Base-by-base conservation (phyloP, 2,113 vertebrate species). In the Tachysurus vachellii region DNA sequence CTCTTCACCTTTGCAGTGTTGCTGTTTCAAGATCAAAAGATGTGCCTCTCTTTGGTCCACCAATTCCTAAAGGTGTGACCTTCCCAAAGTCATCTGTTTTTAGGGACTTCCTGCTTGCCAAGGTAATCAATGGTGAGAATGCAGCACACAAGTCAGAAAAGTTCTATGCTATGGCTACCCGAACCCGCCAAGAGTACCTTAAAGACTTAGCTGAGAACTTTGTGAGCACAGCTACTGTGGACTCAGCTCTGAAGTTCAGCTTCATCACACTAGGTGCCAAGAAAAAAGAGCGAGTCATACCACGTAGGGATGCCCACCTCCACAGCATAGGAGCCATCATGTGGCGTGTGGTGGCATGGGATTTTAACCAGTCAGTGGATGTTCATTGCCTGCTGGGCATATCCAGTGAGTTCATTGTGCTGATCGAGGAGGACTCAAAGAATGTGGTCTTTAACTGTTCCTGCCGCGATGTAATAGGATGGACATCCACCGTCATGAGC, bases 401-500 rank as follows among this genome's bases (percentile, higher is more conserved):
- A 85, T 99, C 98, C 89, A 99, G 98, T 61, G 98, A 99, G 91
- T 99, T 98, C 89, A 96, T 99, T 19, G 96, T 99, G 93, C 93
- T 99, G 87, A 96, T 99, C 80, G 97, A 99, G 91, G 97, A 97
- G 90, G 96, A 97, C 62, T 97, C 97, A 11, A 99, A 96, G 95
- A 98, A 99, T 0, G 98, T 99, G 59, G 96, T 99, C 6, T 99
- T 99, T 90, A 99, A 99, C 95, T 99, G 98, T 90, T 99, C 98
- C 87, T 99, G 98, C 92, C 96, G 98, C 83, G 98, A 99, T 68
- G 97, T 99, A 86, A 99, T 99, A 66, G 98, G 98, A 61, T 99
- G 98, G 98, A 99, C 98, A 0, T 99, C 98, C 80, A 97, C 96
- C 86, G 92, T 97, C 92, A 96, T 96, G 95, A 97, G 95, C 88